Conservation (phyloP, 2,113 vertebrate species). For the Grus americana region DNA sequence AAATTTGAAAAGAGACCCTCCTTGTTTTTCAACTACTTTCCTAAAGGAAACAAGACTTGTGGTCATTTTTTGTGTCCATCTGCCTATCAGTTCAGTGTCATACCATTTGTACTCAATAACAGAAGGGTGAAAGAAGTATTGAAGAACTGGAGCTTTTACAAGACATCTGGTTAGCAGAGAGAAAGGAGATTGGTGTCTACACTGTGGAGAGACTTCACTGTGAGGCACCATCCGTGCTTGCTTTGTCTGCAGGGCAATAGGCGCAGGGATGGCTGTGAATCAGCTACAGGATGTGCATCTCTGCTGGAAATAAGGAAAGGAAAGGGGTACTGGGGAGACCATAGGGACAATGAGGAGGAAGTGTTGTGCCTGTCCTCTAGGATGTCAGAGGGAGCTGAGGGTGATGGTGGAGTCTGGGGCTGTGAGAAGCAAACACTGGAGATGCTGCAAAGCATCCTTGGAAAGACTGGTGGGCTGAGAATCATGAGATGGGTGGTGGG, state of each 20-base stretch:
- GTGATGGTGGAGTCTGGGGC: neutral
- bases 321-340: neutral
- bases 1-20: neutral
- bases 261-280: neutral
- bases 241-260: neutral
- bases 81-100: neutral
- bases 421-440: neutral
- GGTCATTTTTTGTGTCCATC: neutral
- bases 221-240: neutral
- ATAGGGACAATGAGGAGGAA: neutral
- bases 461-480: neutral
- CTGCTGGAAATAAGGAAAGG: neutral
- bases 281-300: neutral
- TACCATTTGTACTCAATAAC: neutral
- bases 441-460: neutral
- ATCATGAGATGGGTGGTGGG: neutral
- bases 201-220: neutral
- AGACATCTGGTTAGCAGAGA: neutral
- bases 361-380: neutral
- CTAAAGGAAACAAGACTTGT: neutral
- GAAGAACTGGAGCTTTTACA: neutral
- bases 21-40: neutral
- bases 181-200: neutral
- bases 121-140: neutral
- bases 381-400: neutral